A percentile compares a stretch with the other conserved stretches of the same genome.
These are phyloP conservation scores for Hydropotes inermis DNA, from an alignment of 2,113 vertebrate species.

Conservation along the genomic window DNA sequence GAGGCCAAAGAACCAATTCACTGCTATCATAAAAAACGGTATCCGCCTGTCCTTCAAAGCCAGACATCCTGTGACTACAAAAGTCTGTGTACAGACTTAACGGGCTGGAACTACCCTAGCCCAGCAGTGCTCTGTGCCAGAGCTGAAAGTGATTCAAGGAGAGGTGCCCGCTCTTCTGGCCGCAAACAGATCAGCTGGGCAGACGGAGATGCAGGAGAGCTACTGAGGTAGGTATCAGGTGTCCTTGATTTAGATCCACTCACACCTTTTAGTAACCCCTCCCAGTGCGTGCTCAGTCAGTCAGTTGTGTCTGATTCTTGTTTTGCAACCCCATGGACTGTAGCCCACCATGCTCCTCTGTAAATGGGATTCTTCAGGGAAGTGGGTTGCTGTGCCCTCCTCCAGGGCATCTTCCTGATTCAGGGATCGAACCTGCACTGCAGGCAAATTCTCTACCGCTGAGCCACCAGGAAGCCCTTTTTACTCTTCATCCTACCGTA, in stretches of 20 bases:
- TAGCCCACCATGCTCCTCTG: neutral
- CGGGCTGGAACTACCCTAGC: neutral
- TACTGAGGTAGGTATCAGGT: neutral
- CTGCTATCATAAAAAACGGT: neutral
- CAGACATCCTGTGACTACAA: neutral
- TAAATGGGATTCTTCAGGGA: neutral
- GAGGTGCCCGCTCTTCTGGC: accelerated
- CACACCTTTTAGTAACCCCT: neutral
- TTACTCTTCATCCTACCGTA: neutral
- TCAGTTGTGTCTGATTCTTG: neutral
- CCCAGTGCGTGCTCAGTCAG: neutral
- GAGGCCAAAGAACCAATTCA: neutral
- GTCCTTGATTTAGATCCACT: neutral
- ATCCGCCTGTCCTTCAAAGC: neutral
- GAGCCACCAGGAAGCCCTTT: neutral
- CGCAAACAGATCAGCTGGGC: neutral
- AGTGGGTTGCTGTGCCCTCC: neutral
- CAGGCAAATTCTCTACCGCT: neutral
- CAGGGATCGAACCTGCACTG: neutral
- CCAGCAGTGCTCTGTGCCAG: neutral
- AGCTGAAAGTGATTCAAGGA: neutral
- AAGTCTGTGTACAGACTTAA: neutral
- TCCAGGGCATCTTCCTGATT: neutral
- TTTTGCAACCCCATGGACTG: neutral
- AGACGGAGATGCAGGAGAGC: neutral